phyloP scores from a whole-genome alignment of 1,140 invertebrate genomes.

The Macrobrachium nipponense region DNA sequence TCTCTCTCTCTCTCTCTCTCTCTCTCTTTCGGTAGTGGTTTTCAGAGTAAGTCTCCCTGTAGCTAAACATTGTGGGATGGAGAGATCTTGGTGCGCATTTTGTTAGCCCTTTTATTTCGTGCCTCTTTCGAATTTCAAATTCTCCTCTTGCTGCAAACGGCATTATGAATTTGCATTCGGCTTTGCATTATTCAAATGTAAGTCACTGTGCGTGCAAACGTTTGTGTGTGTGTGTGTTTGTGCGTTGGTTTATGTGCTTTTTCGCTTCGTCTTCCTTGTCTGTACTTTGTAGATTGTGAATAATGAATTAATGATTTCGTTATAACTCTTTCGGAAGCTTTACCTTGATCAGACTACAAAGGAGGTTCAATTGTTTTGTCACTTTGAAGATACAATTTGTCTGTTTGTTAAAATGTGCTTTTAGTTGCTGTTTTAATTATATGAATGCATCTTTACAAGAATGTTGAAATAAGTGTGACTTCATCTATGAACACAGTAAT shows the following conservation, averaged over 20 bases:
- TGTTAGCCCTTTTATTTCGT: too few species aligned
- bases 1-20: slow-evolving; percentile 23
- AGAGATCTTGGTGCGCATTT: background rate
- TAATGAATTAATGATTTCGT: too few species aligned
- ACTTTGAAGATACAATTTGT: background rate
- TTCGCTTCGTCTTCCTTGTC: background rate
- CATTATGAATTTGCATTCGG: too few species aligned
- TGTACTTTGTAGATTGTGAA: too few species aligned
- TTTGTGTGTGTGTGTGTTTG: slow-evolving; percentile 9
- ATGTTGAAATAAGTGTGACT: too few species aligned
- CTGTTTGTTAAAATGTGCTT: background rate
- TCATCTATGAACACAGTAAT: too few species aligned
- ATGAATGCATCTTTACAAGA: too few species aligned
- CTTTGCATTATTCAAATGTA: background rate
- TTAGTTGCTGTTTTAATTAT: background rate
- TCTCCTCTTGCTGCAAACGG: too few species aligned
- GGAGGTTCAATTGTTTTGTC: too few species aligned
- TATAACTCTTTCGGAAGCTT: too few species aligned
- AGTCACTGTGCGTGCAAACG: background rate
- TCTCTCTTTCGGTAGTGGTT: background rate
- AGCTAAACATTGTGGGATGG: slow-evolving; percentile 1
- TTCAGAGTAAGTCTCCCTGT: background rate
- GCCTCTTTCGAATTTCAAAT: too few species aligned
- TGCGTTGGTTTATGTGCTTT: background rate
- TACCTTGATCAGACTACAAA: too few species aligned